A percentile compares a stretch with the other conserved stretches of the same genome.
Evolutionary conservation across 1,140 invertebrate species (phyloP).

Genomic region (Drosophila santomea): DNA sequence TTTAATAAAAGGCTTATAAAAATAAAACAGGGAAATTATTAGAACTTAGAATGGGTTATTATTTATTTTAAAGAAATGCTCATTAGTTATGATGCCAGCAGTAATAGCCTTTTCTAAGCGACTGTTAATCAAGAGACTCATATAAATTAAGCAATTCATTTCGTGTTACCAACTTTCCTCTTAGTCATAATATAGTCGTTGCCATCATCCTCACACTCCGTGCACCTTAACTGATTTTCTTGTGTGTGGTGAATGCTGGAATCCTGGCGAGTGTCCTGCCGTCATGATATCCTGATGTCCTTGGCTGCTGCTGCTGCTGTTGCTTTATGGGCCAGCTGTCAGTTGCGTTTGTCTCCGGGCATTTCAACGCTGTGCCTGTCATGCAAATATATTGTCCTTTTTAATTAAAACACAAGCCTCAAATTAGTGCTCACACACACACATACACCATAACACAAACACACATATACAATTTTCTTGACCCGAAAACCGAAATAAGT

Average conservation of each 20-base stretch:
- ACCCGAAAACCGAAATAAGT: slow-evolving; percentile 57
- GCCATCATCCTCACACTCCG: slow-evolving; percentile 31
- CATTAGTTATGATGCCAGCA: no score
- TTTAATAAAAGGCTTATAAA: no score
- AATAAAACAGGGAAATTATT: background rate
- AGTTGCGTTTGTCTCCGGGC: slow-evolving; percentile 55
- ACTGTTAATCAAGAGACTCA: background rate
- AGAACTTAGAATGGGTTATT: no score
- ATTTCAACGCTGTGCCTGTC: slow-evolving; percentile 41
- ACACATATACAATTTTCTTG: slow-evolving; percentile 24
- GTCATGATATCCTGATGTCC: slow-evolving; percentile 27
- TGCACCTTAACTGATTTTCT: slow-evolving; percentile 30
- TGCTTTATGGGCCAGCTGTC: slow-evolving; percentile 70
- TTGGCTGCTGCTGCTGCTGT: slow-evolving; percentile 31
- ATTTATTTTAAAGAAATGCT: background rate
- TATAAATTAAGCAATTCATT: slow-evolving; percentile 27
- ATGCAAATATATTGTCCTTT: slow-evolving; percentile 82
- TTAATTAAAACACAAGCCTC: slow-evolving; percentile 82
- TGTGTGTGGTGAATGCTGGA: slow-evolving; percentile 28
- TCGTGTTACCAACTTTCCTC: slow-evolving; percentile 2
- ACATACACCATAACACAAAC: slow-evolving; percentile 20
- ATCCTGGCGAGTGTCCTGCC: slow-evolving; percentile 15
- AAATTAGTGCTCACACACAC: slow-evolving; percentile 64
- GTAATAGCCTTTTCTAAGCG: background rate
- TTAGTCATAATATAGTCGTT: slow-evolving; percentile 25